Percentiles rank a stretch among this genome's conserved stretches.
These are phyloP conservation scores for Drosophila putrida DNA, from an alignment of 2,888 invertebrate genomes.

Conservation along the genomic window DNA sequence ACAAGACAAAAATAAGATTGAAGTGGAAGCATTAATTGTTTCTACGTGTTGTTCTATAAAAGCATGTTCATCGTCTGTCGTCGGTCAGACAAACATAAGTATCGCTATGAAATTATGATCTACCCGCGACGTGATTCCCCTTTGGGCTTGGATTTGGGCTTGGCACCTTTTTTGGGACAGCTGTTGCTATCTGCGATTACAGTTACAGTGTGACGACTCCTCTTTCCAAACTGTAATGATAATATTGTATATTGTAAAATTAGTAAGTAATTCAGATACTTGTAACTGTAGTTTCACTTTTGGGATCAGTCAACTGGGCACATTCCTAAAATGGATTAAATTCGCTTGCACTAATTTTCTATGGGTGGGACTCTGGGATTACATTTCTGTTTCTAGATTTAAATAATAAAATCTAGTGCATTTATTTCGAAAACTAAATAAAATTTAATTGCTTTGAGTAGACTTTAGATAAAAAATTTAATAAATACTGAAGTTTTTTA, in stretches of 20 bases:
- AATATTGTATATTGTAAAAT: conserved; percentile 52
- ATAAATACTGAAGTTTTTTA: not conserved
- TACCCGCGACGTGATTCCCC: conserved; percentile 66
- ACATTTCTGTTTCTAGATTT: not conserved
- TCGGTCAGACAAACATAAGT: conserved; percentile 21
- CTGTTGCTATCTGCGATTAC: conserved; percentile 47
- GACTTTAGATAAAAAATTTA: no score
- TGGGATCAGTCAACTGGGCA: conserved; percentile 15
- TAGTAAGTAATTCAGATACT: conserved; percentile 46
- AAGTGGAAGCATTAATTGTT: conserved; percentile 60
- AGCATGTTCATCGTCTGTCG: conserved; percentile 42
- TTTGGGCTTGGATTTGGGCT: conserved; percentile 45
- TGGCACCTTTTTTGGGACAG: conserved; percentile 54
- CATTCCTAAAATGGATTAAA: conserved; percentile 62
- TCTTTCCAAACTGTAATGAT: conserved; percentile 57
- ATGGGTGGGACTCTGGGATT: not conserved
- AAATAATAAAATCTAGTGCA: no score
- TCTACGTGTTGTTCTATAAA: conserved; percentile 69
- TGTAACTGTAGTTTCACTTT: conserved; percentile 73
- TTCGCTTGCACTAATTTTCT: conserved; percentile 20
- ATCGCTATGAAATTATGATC: conserved; percentile 64
- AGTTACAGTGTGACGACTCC: conserved; percentile 56
- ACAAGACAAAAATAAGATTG: conserved; percentile 15
- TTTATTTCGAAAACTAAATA: no score
- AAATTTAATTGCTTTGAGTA: no score